phyloP scores from a whole-genome alignment of 2,888 invertebrate genomes.

The Plagiodera versicolora region DNA sequence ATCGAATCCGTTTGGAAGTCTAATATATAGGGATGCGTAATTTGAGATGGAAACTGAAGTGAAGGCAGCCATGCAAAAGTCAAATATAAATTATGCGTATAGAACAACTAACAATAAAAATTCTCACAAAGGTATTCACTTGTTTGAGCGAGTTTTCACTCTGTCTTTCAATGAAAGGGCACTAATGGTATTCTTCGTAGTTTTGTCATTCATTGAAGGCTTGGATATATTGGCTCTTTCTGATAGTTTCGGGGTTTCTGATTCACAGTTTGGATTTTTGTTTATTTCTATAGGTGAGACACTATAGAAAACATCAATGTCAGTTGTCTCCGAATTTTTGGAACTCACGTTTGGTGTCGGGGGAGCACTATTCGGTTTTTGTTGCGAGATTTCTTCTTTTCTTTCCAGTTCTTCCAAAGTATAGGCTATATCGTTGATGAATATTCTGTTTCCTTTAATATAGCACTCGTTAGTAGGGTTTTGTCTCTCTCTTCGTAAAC shows the following conservation, averaged over 20 bases:
- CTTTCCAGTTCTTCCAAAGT: slow-evolving; percentile 8
- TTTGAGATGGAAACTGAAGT: not conserved
- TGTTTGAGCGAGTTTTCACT: no score
- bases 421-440: slow-evolving; percentile 5
- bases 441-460: slow-evolving; percentile 8
- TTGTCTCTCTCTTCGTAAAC: slow-evolving; percentile 1
- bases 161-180: no score
- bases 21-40: slow-evolving; percentile 1
- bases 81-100: not conserved
- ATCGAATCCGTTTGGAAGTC: slow-evolving; percentile 2
- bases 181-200: no score
- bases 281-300: not conserved
- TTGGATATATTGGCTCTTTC: not conserved
- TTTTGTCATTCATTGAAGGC: not conserved
- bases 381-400: slow-evolving; percentile 5
- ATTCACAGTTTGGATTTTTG: not conserved
- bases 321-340: not conserved
- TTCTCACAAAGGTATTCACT: not conserved
- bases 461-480: slow-evolving; percentile 2
- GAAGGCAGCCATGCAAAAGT: not conserved
- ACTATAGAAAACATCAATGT: not conserved
- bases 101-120: not conserved
- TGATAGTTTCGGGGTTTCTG: not conserved
- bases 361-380: slow-evolving; percentile 11
- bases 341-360: slow-evolving; percentile 2